phyloP scores from a whole-genome alignment of 2,888 invertebrate genomes.

The Cerceris ruficornis region DNA sequence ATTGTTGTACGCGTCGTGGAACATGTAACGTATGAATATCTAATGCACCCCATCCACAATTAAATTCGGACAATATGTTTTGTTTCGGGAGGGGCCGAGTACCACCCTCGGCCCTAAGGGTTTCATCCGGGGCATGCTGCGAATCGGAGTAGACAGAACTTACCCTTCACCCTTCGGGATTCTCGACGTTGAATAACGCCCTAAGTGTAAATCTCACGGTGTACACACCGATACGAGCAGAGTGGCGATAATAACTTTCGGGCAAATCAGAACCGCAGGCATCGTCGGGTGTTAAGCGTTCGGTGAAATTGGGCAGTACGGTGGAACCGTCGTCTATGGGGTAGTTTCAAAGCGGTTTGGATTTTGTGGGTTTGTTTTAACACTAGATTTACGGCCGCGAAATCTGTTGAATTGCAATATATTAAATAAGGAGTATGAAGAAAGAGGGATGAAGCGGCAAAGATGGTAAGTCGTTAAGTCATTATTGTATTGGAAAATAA shows the following conservation, averaged over 20 bases:
- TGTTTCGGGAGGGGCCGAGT: constrained; percentile 72
- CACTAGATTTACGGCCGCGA: too few relatives aligned
- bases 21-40: constrained; percentile 81
- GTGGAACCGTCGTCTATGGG: too few relatives aligned
- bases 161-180: constrained; percentile 53
- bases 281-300: not conserved
- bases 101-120: constrained; percentile 66
- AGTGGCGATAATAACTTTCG: constrained; percentile 62
- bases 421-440: too few relatives aligned
- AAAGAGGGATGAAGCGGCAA: too few relatives aligned
- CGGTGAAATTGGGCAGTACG: not conserved
- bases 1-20: constrained; percentile 77
- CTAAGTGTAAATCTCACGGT: constrained; percentile 75
- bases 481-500: too few relatives aligned
- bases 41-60: constrained; percentile 79
- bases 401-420: too few relatives aligned
- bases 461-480: too few relatives aligned
- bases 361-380: too few relatives aligned
- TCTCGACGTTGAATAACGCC: constrained; percentile 67
- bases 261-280: constrained; percentile 51
- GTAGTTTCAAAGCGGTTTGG: too few relatives aligned
- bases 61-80: constrained; percentile 82
- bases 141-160: constrained; percentile 19
- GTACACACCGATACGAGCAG: constrained; percentile 50
- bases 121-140: constrained; percentile 25